Evolutionary conservation across 2,888 invertebrate species (phyloP).

Genomic region (Drosophila siamana): DNA sequence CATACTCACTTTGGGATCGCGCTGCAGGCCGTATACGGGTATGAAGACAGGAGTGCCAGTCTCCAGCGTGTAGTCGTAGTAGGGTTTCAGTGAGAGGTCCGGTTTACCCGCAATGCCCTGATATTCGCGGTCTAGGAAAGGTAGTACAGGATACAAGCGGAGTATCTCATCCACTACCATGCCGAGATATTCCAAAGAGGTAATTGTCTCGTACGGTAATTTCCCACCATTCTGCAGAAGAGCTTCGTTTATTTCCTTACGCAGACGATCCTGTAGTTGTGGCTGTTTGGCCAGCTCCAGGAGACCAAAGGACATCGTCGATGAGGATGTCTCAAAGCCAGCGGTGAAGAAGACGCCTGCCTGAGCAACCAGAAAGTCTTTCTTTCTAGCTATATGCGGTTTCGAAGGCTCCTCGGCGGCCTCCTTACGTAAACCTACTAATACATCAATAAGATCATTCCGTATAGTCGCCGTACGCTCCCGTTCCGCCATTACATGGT

Average conservation of each 20-base stretch:
- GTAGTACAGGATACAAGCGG: slow-evolving; percentile 84
- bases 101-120: slow-evolving; percentile 48
- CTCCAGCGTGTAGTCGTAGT: slow-evolving; percentile 76
- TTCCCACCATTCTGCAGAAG: slow-evolving; percentile 81
- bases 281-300: slow-evolving; percentile 85
- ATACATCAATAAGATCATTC: slow-evolving; percentile 86
- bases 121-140: slow-evolving; percentile 84
- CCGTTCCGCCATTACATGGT: slow-evolving; percentile 84
- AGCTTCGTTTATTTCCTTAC: slow-evolving; percentile 85
- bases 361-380: slow-evolving; percentile 83
- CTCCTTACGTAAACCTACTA: slow-evolving; percentile 85
- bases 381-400: slow-evolving; percentile 60
- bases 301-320: slow-evolving; percentile 85
- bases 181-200: slow-evolving; percentile 85
- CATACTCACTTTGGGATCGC: slow-evolving; percentile 82
- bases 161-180: slow-evolving; percentile 85
- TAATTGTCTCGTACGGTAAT: slow-evolving; percentile 85
- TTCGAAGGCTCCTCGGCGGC: slow-evolving; percentile 48
- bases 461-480: slow-evolving; percentile 83
- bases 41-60: slow-evolving; percentile 82
- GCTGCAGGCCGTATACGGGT: slow-evolving; percentile 82
- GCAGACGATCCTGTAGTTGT: slow-evolving; percentile 84
- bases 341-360: slow-evolving; percentile 84
- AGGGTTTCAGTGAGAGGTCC: slow-evolving; percentile 79
- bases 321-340: slow-evolving; percentile 84